Base-by-base conservation (phyloP, 2,888 invertebrate genomes). In the Steinernema scapterisci region DNA sequence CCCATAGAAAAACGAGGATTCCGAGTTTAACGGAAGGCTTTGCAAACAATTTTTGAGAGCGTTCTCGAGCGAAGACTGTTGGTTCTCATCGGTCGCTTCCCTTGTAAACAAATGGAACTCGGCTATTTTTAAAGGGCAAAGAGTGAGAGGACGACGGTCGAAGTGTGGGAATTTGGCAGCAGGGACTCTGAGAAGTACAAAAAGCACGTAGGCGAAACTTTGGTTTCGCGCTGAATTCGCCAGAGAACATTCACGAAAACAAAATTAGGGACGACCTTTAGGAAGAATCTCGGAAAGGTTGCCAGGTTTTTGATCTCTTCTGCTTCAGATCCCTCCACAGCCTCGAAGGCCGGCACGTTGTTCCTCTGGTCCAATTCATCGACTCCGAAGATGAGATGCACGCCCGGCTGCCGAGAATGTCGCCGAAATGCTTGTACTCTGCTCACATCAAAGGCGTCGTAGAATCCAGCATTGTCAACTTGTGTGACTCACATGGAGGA, bases 401-500 rank as follows among this genome's bases (percentile, higher is more conserved):
- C 25, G 83, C 81, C 21, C 56, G 81, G 51, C 76, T 79, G 44
- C 76, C 80, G 0, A 73, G 73, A 19, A 76, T 77, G 73, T 81
- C 84, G 9, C 77, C 82, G 6, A 79, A 81, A 71, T 85, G 85
- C 72, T 76, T 85, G 74, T 85, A 86, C 73, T 70, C 75, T 23
- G 85, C 85, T 1, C 79, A 75, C 23, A 83, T 86, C 54, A 76
- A 75, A 45, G 82, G 80, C 31, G 75, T 77, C 25, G 70, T 74
- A 16, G 81, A 85, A 70, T 77, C 78, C 46, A 79, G 81, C 51
- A 84, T 85, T 76, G 84, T 86, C 76, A 85, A 85, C 75, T 74
- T 86, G 45, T 85, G 85, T 74, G 85, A 85, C 70, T 75, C 75
- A 25, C 79, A 85, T 63, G 82, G 82, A 45, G 84, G 85, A 75